Conservation (phyloP, 2,113 vertebrate genomes). For the Nipponia nippon region DNA sequence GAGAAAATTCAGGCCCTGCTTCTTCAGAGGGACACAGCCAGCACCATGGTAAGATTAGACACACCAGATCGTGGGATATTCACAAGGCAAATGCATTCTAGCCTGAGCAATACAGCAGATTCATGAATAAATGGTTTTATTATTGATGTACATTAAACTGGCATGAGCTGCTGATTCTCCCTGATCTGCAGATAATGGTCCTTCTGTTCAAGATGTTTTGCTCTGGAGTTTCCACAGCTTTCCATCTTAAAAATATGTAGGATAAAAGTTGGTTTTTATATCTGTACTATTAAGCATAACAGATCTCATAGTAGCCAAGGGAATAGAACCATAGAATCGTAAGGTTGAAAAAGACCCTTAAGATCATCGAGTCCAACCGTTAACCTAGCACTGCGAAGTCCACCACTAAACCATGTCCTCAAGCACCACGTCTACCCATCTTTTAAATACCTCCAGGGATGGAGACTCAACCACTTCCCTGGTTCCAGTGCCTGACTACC, state of each 20-base stretch:
- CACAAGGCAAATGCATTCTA: neutral
- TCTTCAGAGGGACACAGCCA: neutral
- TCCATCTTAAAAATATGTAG: neutral
- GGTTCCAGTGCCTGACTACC: too few species aligned
- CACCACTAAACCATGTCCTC: too few species aligned
- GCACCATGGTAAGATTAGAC: neutral
- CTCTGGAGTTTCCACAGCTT: neutral
- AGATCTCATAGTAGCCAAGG: neutral
- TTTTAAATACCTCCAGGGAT: too few species aligned
- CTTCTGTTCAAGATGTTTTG: neutral
- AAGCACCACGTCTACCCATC: too few species aligned
- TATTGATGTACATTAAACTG: neutral
- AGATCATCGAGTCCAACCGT: too few species aligned
- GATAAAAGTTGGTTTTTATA: neutral
- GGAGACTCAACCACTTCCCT: too few species aligned
- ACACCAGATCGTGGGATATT: neutral
- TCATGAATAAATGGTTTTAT: neutral
- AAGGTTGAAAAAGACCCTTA: too few species aligned
- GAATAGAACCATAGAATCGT: neutral
- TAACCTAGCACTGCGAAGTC: too few species aligned
- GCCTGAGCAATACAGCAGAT: neutral
- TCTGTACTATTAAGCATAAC: neutral
- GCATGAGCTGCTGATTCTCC: neutral
- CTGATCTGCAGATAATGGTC: neutral
- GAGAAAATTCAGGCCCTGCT: neutral